These are phyloP conservation scores for Mesocricetus auratus DNA, from an alignment of 2,113 vertebrate species.

Conservation along the genomic window DNA sequence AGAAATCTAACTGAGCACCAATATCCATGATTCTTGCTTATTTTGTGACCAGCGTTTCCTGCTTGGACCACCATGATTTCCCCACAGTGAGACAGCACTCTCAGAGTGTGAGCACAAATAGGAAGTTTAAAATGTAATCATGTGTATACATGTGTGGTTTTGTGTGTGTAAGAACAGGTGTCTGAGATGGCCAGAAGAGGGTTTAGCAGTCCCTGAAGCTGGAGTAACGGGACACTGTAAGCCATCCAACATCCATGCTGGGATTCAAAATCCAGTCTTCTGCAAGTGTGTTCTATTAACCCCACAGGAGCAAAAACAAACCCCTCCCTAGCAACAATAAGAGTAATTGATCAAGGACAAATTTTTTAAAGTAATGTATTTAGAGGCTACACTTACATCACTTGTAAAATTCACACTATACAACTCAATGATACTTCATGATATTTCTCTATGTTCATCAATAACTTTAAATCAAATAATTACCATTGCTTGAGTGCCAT, in stretches of 20 bases:
- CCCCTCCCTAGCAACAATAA: not conserved
- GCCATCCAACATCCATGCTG: not conserved
- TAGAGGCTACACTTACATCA: not conserved
- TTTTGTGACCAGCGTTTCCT: not conserved
- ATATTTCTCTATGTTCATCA: not conserved
- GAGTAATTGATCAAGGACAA: not conserved
- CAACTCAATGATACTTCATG: not conserved
- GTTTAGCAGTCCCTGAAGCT: not conserved
- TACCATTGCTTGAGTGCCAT: not conserved
- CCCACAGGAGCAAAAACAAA: not conserved
- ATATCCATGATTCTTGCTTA: not conserved
- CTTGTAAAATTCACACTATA: slow-evolving; percentile 31
- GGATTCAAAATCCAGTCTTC: not conserved
- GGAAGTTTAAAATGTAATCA: not conserved
- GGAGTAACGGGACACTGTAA: not conserved
- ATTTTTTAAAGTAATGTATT: not conserved
- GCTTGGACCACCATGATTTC: too few relatives aligned
- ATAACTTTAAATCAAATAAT: not conserved
- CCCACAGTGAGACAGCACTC: not conserved
- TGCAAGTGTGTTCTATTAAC: not conserved
- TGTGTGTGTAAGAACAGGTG: not conserved
- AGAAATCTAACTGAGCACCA: not conserved
- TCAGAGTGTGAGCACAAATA: not conserved
- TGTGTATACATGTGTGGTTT: not conserved
- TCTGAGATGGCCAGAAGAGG: not conserved